phyloP scores from a whole-genome alignment of 1,140 invertebrate genomes.

The Papilio machaon region DNA sequence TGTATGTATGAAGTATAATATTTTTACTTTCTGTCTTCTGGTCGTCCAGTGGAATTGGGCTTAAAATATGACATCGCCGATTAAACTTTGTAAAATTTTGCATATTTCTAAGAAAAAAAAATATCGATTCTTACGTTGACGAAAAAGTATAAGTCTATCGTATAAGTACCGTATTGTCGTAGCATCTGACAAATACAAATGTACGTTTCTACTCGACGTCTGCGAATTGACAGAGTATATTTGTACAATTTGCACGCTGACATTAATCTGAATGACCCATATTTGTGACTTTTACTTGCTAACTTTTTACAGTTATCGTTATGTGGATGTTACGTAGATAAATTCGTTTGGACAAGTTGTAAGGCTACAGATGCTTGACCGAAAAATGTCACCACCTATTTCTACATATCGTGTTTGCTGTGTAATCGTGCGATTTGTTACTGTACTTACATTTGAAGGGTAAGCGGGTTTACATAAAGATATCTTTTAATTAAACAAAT shows the following conservation, averaged over 20 bases:
- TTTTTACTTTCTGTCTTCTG: neutral
- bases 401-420: neutral
- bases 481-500: constrained; percentile 43
- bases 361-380: neutral
- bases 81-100: neutral
- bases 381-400: neutral
- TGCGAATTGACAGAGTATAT: constrained; percentile 23
- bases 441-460: constrained; percentile 25
- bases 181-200: constrained; percentile 20
- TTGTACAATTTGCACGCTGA: constrained; percentile 24
- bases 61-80: neutral
- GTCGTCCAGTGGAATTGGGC: neutral
- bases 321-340: constrained; percentile 22
- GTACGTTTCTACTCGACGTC: constrained; percentile 5
- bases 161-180: neutral
- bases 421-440: constrained; percentile 2
- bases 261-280: constrained; percentile 26
- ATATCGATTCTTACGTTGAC: too few species aligned
- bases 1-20: neutral
- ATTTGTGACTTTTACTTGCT: constrained; percentile 30
- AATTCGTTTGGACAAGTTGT: neutral
- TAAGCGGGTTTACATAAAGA: constrained; percentile 37
- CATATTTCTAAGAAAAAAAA: neutral
- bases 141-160: too few species aligned
- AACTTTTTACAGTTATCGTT: constrained; percentile 29